Evolutionary conservation across 1,140 invertebrate genomes (phyloP), one percentile per base, ranked within the genome.

Genomic region (Brachystomella parvula): DNA sequence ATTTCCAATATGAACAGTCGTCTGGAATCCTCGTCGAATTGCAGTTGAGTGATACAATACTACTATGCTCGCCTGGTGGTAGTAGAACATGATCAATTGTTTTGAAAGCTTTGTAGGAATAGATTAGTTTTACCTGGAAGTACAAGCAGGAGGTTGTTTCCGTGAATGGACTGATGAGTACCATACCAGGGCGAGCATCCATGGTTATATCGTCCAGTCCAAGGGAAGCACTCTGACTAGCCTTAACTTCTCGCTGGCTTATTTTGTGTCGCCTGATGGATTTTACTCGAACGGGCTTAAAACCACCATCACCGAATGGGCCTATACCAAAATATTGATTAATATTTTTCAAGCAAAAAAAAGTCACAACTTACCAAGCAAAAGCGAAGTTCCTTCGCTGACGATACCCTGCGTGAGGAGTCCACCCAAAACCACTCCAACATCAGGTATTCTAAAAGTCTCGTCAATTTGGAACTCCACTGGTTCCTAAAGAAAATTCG

Each of bases 381-480:
- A 76, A 33, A 96, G 79, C 60, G 83, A 78, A 64, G 89, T 88
- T 26, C 89, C 90, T 77, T 96, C 92, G 35, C 83, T 85, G 17
- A 98, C 84, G 35, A 88, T 84, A 3, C 96, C 96, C 78, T 88
- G 89, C 28, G 76, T 78, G 15, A 96, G 77, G 35, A 96, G 79
- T 2, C 94, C 93, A 26, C 92, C 92, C 1, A 95, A 85, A 47
- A 97, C 88, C n/a, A 78, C 79, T 19, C 83, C 83, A 30, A 82
- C 78, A 61, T 82, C 79, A n/a, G 89, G 89, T 53, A 91, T 87
- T 76, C 83, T 80, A 75, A 95, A 95, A 28, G 90, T 92, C 80
- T 97, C 93, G 76, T 97, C 92, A 44, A 97, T 88, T 81, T 95
- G 89, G 78, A 96, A 94, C 74, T 92, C 85, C 73, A 88, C 86